These are phyloP conservation scores for Zootermopsis nevadensis DNA, from an alignment of 2,888 invertebrate genomes.

Conservation along the genomic window DNA sequence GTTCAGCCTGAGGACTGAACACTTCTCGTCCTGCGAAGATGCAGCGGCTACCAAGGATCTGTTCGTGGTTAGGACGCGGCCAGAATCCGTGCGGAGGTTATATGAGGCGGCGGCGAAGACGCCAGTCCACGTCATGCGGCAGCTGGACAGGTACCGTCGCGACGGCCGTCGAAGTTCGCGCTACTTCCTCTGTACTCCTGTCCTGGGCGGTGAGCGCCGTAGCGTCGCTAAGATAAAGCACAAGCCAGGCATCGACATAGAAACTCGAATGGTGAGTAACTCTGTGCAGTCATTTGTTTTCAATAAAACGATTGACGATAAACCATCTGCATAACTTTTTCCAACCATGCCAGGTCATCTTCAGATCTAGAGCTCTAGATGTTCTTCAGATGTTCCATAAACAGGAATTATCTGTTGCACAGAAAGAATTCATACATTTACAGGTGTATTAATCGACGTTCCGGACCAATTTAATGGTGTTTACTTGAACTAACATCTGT, in stretches of 20 bases:
- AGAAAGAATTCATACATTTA: no score
- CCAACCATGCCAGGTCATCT: no score
- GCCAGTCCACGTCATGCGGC: slow-evolving; percentile 72
- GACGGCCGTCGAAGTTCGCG: slow-evolving; percentile 73
- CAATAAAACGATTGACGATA: no score
- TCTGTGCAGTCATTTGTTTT: no score
- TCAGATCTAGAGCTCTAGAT: no score
- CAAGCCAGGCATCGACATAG: slow-evolving; percentile 66
- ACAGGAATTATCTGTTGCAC: no score
- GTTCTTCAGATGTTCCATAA: no score
- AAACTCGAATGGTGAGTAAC: slow-evolving; percentile 84
- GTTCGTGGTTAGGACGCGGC: slow-evolving; percentile 80
- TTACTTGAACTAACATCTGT: no score
- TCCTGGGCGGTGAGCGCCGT: slow-evolving; percentile 71
- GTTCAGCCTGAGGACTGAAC: slow-evolving; percentile 82
- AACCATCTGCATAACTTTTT: no score
- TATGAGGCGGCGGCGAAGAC: slow-evolving; percentile 82
- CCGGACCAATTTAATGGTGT: no score
- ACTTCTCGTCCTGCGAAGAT: slow-evolving; percentile 78
- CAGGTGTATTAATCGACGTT: no score
- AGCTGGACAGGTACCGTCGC: slow-evolving; percentile 75
- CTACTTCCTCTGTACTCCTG: slow-evolving; percentile 84
- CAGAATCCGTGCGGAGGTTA: slow-evolving; percentile 78
- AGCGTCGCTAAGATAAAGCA: slow-evolving; percentile 64
- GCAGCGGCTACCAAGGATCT: slow-evolving; percentile 70